These are phyloP conservation scores for Nymphalis c-album DNA, from an alignment of 2,888 invertebrate genomes.

Conservation along the genomic window DNA sequence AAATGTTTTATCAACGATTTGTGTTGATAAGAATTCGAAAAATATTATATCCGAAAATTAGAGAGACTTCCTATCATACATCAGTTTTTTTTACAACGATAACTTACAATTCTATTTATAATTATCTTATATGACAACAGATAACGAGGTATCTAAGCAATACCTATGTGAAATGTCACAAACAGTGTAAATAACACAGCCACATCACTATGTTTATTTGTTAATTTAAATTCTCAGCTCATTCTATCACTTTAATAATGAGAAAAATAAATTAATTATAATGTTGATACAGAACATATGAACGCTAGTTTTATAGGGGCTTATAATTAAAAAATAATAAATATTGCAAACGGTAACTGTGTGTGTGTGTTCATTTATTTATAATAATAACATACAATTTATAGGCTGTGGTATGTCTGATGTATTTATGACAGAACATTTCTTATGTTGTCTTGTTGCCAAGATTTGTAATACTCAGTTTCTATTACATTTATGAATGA, in stretches of 20 bases:
- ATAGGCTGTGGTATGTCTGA: not conserved
- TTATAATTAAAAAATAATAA: too few relatives aligned
- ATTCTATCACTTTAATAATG: too few relatives aligned
- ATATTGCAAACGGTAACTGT: too few relatives aligned
- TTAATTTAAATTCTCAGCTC: too few relatives aligned
- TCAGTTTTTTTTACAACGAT: not conserved
- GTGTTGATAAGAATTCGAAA: not conserved
- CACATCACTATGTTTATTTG: not conserved
- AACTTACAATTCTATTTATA: not conserved
- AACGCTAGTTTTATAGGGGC: too few relatives aligned
- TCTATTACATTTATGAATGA: slow-evolving; percentile 25
- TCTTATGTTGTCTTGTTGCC: slow-evolving; percentile 14
- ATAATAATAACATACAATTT: not conserved
- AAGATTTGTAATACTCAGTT: slow-evolving; percentile 25
- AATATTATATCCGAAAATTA: not conserved
- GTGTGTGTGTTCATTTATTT: too few relatives aligned
- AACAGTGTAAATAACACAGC: not conserved
- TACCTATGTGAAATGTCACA: not conserved
- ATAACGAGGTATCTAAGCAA: slow-evolving; percentile 7
- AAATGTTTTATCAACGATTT: not conserved
- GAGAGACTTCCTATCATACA: not conserved
- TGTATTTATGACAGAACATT: not conserved
- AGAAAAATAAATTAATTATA: too few relatives aligned
- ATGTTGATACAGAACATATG: too few relatives aligned
- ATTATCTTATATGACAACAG: slow-evolving; percentile 7